Evolutionary conservation across 2,113 vertebrate genomes (phyloP).

Genomic region (Microtus pennsylvanicus): DNA sequence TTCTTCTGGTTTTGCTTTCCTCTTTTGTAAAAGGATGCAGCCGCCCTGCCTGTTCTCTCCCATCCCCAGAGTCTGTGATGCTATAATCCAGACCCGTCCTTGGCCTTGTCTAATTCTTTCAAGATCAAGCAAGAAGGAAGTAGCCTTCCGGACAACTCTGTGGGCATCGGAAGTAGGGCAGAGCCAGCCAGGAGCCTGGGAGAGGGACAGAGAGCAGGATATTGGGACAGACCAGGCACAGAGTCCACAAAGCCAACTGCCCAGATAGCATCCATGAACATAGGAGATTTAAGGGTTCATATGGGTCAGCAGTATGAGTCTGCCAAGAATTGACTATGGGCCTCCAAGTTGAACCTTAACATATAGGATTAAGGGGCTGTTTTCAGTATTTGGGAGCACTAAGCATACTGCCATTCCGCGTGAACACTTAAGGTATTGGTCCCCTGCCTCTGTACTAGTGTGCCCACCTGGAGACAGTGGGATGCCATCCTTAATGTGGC

Average conservation of each 20-base stretch:
- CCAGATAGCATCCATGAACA: neutral
- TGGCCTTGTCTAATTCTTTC: conserved; percentile 46
- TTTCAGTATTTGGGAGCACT: neutral
- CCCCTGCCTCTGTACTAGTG: neutral
- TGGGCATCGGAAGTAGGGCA: conserved; percentile 44
- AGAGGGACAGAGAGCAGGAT: no score
- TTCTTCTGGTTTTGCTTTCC: conserved; percentile 14
- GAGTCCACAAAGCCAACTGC: conserved; percentile 27
- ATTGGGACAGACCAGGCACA: neutral
- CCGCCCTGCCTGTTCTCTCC: conserved; percentile 36
- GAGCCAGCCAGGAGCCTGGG: neutral
- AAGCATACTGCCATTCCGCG: neutral
- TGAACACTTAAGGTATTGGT: no score
- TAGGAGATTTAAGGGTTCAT: neutral
- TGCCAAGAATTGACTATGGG: neutral
- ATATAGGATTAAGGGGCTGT: neutral
- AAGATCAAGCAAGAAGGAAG: neutral
- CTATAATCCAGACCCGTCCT: conserved; percentile 46
- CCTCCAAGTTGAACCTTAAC: neutral
- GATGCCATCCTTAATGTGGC: neutral
- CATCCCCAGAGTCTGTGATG: conserved; percentile 33
- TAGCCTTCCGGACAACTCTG: conserved; percentile 21
- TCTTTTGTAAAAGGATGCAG: conserved; percentile 36
- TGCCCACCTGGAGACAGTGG: neutral
- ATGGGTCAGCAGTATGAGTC: neutral